phyloP scores from a whole-genome alignment of 2,113 vertebrate species.

The Rhabdornis inornatus region DNA sequence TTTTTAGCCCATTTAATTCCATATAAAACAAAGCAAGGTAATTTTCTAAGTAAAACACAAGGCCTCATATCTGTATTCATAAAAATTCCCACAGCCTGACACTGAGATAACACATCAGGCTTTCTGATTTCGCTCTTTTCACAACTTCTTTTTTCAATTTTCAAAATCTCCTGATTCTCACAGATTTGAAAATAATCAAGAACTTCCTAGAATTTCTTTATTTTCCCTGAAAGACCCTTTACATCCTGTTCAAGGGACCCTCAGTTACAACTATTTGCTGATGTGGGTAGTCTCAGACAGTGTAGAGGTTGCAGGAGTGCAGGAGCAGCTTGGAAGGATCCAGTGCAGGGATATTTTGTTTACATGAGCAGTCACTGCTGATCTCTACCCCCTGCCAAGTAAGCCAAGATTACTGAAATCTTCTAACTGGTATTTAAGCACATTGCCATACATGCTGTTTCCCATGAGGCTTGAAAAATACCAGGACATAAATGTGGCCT shows the following conservation, averaged over 20 bases:
- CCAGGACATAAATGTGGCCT: background rate
- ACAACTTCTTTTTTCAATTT: background rate
- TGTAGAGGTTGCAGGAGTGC: background rate
- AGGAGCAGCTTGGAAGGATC: background rate
- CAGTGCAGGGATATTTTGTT: background rate
- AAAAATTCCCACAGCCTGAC: background rate
- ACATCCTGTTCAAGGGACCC: background rate
- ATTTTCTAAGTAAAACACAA: background rate
- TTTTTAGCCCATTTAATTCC: background rate
- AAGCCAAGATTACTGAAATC: constrained; percentile 19
- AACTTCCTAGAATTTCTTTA: background rate
- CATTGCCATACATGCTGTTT: background rate
- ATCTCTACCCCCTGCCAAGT: background rate
- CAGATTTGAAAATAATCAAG: background rate
- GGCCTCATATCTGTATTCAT: background rate
- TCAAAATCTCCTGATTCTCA: background rate
- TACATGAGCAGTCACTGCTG: background rate
- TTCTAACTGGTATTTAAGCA: background rate
- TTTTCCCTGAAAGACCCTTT: background rate
- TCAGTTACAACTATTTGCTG: background rate
- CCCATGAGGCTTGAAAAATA: background rate
- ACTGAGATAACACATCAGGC: background rate
- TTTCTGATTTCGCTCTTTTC: background rate
- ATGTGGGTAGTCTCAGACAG: background rate
- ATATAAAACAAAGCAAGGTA: background rate